phyloP scores from a whole-genome alignment of 1,140 invertebrate genomes.

The Araneus ventricosus region DNA sequence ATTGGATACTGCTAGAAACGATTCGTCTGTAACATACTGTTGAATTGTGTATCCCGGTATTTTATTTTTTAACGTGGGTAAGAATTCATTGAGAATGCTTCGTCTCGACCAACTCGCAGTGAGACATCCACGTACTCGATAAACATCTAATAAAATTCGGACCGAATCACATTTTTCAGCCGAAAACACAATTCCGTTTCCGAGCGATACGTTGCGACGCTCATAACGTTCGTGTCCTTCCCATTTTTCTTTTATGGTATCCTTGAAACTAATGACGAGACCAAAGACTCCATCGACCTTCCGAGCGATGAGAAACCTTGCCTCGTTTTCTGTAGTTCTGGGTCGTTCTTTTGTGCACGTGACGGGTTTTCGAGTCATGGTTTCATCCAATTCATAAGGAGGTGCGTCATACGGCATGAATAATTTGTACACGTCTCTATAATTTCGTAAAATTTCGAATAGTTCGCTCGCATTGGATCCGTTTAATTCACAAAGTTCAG shows the following conservation, averaged over 20 bases:
- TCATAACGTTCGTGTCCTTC: neutral
- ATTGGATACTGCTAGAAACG: no score
- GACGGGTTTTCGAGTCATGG: neutral
- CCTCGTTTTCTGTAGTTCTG: neutral
- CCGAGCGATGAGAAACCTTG: neutral
- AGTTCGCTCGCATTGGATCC: no score
- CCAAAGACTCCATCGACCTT: slow-evolving; percentile 43
- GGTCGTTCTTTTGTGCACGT: neutral
- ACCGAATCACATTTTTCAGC: neutral
- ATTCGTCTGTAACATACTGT: no score
- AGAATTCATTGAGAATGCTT: slow-evolving; percentile 26
- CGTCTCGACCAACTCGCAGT: neutral
- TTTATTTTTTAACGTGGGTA: no score
- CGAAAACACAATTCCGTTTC: slow-evolving; percentile 38
- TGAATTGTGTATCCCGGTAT: neutral
- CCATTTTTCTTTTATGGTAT: slow-evolving; percentile 39
- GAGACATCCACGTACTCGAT: no score
- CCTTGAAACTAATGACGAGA: slow-evolving; percentile 3
- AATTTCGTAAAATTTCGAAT: neutral
- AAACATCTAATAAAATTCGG: slow-evolving; percentile 29
- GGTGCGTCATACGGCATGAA: neutral
- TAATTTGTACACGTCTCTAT: neutral
- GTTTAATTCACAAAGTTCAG: neutral
- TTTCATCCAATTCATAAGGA: neutral
- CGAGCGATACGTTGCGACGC: no score